Evolutionary conservation across 2,888 invertebrate genomes (phyloP).

Genomic region (Clivina fossor): DNA sequence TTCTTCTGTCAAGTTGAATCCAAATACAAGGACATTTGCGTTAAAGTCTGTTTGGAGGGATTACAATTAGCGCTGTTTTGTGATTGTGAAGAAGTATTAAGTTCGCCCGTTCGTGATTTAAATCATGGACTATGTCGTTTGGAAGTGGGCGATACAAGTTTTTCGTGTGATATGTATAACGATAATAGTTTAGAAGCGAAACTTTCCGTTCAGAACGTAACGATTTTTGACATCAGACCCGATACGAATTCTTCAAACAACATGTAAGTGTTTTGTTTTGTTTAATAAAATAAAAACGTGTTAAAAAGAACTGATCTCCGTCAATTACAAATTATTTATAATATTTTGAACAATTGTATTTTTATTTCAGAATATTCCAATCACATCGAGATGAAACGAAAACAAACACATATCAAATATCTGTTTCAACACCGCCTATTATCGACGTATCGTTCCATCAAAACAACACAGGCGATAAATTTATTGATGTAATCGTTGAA

Average conservation of each 20-base stretch:
- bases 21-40: constrained; percentile 61
- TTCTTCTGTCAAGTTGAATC: constrained; percentile 72
- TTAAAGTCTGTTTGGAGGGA: constrained; percentile 69
- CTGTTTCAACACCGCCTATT: constrained; percentile 70
- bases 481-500: constrained; percentile 72
- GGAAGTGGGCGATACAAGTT: constrained; percentile 66
- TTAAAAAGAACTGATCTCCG: no score
- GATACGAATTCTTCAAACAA: constrained; percentile 63
- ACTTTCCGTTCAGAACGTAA: constrained; percentile 67
- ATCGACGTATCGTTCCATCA: constrained; percentile 69
- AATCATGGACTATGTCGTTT: constrained; percentile 71
- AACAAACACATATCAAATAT: constrained; percentile 57
- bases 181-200: constrained; percentile 71
- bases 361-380: constrained; percentile 63
- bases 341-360: constrained; percentile 2
- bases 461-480: constrained; percentile 62
- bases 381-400: constrained; percentile 62
- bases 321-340: not conserved
- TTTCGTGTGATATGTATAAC: constrained; percentile 65
- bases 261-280: constrained; percentile 55
- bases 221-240: constrained; percentile 72
- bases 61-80: constrained; percentile 70
- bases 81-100: constrained; percentile 73
- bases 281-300: no score
- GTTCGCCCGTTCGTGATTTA: constrained; percentile 72